These are phyloP conservation scores for Andrena trimmerana DNA, from an alignment of 2,888 invertebrate genomes.

Conservation along the genomic window DNA sequence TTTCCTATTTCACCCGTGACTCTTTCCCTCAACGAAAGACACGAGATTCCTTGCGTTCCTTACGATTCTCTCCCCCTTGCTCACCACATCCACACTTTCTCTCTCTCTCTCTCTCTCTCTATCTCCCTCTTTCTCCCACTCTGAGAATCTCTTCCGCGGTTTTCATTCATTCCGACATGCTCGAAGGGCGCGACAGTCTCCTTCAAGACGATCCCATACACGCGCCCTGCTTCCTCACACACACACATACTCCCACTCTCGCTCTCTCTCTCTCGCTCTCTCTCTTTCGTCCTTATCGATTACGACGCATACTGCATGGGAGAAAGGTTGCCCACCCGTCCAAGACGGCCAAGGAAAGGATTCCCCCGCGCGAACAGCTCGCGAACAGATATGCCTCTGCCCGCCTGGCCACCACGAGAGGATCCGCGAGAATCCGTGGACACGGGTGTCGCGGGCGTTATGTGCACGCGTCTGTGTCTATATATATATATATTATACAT, in stretches of 20 bases:
- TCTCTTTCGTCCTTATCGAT: slow-evolving; percentile 73
- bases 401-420: slow-evolving; percentile 40
- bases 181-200: slow-evolving; percentile 59
- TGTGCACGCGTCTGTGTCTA: not conserved
- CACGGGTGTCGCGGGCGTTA: slow-evolving; percentile 42
- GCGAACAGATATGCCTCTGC: slow-evolving; percentile 32
- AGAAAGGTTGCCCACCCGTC: slow-evolving; percentile 59
- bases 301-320: slow-evolving; percentile 72
- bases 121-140: slow-evolving; percentile 8
- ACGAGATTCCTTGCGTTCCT: slow-evolving; percentile 13
- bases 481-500: not conserved
- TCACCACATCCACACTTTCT: slow-evolving; percentile 8
- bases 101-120: slow-evolving; percentile 22
- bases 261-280: slow-evolving; percentile 38
- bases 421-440: slow-evolving; percentile 51
- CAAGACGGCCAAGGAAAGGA: slow-evolving; percentile 44
- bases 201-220: slow-evolving; percentile 62
- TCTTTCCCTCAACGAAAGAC: slow-evolving; percentile 28
- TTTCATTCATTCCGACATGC: slow-evolving; percentile 61
- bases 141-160: slow-evolving; percentile 20
- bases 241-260: slow-evolving; percentile 7
- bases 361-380: slow-evolving; percentile 50
- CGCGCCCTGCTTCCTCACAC: slow-evolving; percentile 31
- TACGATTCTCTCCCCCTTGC: not conserved
- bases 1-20: not conserved